Conservation (phyloP, 2,113 vertebrate species). For the Euleptes europaea region DNA sequence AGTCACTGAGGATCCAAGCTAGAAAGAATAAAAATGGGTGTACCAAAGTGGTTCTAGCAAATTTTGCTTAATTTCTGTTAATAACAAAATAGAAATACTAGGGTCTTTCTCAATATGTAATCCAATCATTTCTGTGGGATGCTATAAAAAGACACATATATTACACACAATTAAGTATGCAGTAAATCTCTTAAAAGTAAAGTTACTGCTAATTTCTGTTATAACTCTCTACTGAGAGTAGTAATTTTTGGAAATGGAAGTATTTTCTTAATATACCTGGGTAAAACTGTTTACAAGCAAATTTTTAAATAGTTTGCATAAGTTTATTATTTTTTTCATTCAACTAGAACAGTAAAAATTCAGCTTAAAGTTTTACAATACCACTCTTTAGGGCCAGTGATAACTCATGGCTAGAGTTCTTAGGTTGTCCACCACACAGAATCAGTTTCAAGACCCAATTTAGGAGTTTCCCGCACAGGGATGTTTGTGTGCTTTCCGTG, state of each 20-base stretch:
- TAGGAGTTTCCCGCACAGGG: background rate
- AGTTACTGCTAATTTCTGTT: background rate
- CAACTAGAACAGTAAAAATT: background rate
- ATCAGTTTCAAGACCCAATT: background rate
- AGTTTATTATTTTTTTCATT: no score
- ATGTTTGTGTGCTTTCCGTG: no score
- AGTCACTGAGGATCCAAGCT: background rate
- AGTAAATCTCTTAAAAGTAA: background rate
- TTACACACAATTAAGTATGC: background rate
- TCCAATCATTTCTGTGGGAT: background rate
- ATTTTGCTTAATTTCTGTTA: slow-evolving; percentile 1
- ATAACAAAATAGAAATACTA: background rate
- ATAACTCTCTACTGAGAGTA: background rate
- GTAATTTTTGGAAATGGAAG: background rate
- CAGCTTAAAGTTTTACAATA: background rate
- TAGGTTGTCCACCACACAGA: background rate
- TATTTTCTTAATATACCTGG: background rate
- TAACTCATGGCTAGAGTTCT: background rate
- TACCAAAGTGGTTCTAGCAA: background rate
- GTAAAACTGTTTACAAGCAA: background rate
- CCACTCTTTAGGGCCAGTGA: background rate
- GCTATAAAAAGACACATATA: background rate
- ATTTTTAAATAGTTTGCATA: no score
- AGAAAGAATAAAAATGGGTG: background rate
- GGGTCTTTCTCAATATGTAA: background rate